Evolutionary conservation across 2,113 vertebrate species (phyloP).

Genomic region (Clarias gariepinus): DNA sequence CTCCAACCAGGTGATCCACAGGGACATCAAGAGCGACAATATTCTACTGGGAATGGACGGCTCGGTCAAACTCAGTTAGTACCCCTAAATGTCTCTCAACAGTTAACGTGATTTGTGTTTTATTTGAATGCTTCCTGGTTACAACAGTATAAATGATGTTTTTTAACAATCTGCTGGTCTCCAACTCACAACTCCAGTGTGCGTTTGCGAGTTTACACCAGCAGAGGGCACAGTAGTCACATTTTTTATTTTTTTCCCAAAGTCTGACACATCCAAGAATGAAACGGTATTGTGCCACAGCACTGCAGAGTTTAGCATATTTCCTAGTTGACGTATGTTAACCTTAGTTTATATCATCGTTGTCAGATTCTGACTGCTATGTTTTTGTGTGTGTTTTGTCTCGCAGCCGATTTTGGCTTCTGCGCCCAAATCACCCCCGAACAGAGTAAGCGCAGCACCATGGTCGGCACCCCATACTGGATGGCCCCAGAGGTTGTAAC

Average conservation of each 20-base stretch:
- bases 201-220: slow-evolving; percentile 17
- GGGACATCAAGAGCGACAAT: slow-evolving; percentile 99
- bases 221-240: slow-evolving; percentile 32
- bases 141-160: too few species aligned
- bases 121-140: neutral
- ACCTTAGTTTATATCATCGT: neutral
- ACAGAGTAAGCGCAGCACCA: slow-evolving; percentile 97
- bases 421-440: slow-evolving; percentile 98
- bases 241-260: too few species aligned
- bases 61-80: slow-evolving; percentile 95
- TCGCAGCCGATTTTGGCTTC: slow-evolving; percentile 93
- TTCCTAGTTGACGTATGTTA: neutral
- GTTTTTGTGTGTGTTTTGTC: slow-evolving; percentile 8
- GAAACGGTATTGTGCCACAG: neutral
- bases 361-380: neutral
- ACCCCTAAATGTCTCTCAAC: neutral
- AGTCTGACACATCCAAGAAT: neutral
- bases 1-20: slow-evolving; percentile 95
- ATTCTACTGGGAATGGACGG: slow-evolving; percentile 97
- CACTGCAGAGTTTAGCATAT: neutral
- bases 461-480: slow-evolving; percentile 98
- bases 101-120: neutral
- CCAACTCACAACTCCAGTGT: neutral
- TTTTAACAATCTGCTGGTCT: neutral
- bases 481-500: slow-evolving; percentile 81